Base-by-base conservation (phyloP, 1,140 invertebrate genomes). In the Scaptomyza montana region DNA sequence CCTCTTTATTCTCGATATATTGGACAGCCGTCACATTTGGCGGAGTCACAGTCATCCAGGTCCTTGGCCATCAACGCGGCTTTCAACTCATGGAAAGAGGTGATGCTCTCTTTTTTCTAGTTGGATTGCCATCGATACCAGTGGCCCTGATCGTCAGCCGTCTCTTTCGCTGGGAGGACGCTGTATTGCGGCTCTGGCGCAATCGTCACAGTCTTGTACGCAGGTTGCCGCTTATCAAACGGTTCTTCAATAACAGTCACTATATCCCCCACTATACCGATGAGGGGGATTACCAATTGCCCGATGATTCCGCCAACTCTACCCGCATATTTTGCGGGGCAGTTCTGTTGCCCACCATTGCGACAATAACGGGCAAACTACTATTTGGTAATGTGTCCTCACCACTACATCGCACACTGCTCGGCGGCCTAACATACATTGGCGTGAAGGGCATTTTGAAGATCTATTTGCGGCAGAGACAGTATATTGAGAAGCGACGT, bases 21-120 rank as follows among this genome's bases (percentile, higher is more conserved):
- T 99, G 98, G 98, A 97, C 97, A 36, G 97, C 97, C 45, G 97
- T 99, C 3, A 98, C 98, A 0, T 99, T 98, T 93, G 98, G 98
- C 55, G 98, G 98, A 47, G 95, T 99, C 7, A 99, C 98, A 57
- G 96, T 99, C 6, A 97, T 99, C 95, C 98, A 99, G 95, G 96
- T 97, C n/a, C 94, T 97, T 12, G 97, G 97, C 9, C 96, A 98
- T 77, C 96, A 97, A 80, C 97, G 99, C 92, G 98, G 97, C 8
- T 92, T 99, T 43, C 94, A 95, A 74, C 94, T 98, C 86, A 98
- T 99, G 96, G 98, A 99, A 92, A 95, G 96, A 64, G 96, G 97
- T 0, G 98, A 99, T 93, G 97, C 98, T 0, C 89, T 99, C 36
- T 95, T 98, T 9, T 92, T 99, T 10, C 92, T 99, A 1, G 95